Evolutionary conservation across 2,797 vertebrate species (phyloP), one percentile per base, ranked within the genome.

Genomic region (Catamblyrhynchus diadema): DNA sequence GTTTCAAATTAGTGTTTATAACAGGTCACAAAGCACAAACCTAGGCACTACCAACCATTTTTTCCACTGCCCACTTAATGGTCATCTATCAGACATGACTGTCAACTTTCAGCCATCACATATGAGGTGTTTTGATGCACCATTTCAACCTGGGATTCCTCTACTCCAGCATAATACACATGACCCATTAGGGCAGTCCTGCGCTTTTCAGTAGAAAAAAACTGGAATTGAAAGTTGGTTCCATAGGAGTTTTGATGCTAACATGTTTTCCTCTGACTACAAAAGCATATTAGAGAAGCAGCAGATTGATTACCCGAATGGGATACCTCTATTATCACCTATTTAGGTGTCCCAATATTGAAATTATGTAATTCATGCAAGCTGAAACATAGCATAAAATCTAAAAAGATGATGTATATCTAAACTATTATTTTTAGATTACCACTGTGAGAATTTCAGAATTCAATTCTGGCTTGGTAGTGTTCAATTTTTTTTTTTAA

Each of bases 121-220:
- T 18, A n/a, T 0, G 0, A 44, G 24, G 14, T 37, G 8, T 44
- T 71, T 17, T 16, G 12, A 83, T 60, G 50, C 27, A 67, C 24
- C 20, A 6, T 42, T 79, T 78, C 45, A 69, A 22, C 12, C 23
- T 50, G 8, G 4, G 73, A 82, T 80, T 89, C 12, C 23, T 56
- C 28, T 32, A 71, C 45, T 60, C 24, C 30, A 17, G 6, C 41
- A 42, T 33, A 33, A 72, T 47, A 27, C 25, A 65, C 4, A 59
- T 1, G 8, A 62, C 20, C 9, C 27, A 27, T 35, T 69, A 56
- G 39, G 17, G 27, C 35, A 57, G 12, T 61, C 71, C 35, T 74
- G 35, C 5, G 51, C 6, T 35, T 82, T 67, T 81, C 27, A 37
- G n/a, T 10, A 44, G 32, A 77, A 23, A 59, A 12, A 69, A 69